A percentile compares a stretch with the other conserved stretches of the same genome.
phyloP scores from a whole-genome alignment of 2,797 vertebrate genomes.

The Epinephelus awoara region DNA sequence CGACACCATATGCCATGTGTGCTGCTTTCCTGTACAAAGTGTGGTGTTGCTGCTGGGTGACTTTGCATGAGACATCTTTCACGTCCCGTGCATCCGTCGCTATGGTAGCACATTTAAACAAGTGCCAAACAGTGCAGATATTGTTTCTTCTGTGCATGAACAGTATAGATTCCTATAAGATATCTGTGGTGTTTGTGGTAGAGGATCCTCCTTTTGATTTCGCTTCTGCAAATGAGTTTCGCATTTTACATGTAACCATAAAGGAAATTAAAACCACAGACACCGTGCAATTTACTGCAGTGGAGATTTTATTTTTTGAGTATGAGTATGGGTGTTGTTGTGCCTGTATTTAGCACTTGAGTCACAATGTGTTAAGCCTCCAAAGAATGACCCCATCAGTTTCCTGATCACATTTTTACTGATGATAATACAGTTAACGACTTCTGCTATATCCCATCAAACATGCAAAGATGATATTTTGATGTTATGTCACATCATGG shows the following conservation, averaged over 20 bases:
- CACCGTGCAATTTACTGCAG: neutral
- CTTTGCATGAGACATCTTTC: constrained; percentile 6
- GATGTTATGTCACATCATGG: neutral
- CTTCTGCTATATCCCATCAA: constrained; percentile 1
- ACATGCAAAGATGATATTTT: neutral
- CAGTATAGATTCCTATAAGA: fast-evolving
- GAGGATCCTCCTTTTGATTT: neutral
- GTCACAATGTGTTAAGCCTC: neutral
- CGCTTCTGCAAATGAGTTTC: neutral
- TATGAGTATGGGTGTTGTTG: neutral
- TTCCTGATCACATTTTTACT: neutral
- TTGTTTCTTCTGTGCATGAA: neutral
- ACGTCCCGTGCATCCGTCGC: constrained; percentile 8
- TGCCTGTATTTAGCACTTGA: neutral
- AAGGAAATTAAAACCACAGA: neutral
- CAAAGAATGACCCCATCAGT: neutral
- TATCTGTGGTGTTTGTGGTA: neutral
- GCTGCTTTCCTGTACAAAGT: constrained; percentile 14
- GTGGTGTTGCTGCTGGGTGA: neutral
- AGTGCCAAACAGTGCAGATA: constrained; percentile 9
- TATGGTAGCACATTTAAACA: constrained; percentile 39
- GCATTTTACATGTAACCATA: neutral
- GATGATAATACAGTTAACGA: neutral
- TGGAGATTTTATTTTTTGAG: neutral
- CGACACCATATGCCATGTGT: neutral